A percentile compares a stretch with the other conserved stretches of the same genome.
Conservation (phyloP, 2,113 vertebrate species). For the Bos javanicus region DNA sequence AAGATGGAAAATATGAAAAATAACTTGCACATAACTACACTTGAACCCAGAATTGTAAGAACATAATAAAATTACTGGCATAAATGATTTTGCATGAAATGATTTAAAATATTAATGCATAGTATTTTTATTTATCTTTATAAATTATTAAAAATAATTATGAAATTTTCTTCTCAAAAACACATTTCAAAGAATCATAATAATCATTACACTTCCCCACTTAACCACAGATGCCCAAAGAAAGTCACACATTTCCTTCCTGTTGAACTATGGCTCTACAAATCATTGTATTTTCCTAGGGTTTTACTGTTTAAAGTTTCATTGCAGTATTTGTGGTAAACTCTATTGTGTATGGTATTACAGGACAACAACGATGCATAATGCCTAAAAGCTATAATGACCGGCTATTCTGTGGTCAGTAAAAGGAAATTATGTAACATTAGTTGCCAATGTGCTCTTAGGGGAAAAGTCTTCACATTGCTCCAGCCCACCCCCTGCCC, state of each 20-base stretch:
- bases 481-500: conserved; percentile 19
- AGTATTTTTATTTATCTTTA: neutral
- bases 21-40: neutral
- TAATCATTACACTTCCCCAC: neutral
- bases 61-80: neutral
- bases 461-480: conserved; percentile 43
- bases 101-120: neutral
- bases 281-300: neutral
- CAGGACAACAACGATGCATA: conserved; percentile 15
- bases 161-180: neutral
- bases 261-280: conserved; percentile 20
- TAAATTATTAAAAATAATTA: neutral
- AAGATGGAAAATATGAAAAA: neutral
- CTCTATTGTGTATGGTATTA: conserved; percentile 31
- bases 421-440: conserved; percentile 64
- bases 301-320: conserved; percentile 1
- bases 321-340: conserved; percentile 25
- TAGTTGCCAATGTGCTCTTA: conserved; percentile 32
- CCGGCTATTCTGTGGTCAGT: conserved; percentile 57
- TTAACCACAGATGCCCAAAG: neutral
- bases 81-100: neutral
- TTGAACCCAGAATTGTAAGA: neutral
- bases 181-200: neutral
- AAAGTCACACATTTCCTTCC: conserved; percentile 29
- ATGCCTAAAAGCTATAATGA: conserved; percentile 37